Evolutionary conservation across 2,888 invertebrate genomes (phyloP).

Genomic region (Sesia bembeciformis): DNA sequence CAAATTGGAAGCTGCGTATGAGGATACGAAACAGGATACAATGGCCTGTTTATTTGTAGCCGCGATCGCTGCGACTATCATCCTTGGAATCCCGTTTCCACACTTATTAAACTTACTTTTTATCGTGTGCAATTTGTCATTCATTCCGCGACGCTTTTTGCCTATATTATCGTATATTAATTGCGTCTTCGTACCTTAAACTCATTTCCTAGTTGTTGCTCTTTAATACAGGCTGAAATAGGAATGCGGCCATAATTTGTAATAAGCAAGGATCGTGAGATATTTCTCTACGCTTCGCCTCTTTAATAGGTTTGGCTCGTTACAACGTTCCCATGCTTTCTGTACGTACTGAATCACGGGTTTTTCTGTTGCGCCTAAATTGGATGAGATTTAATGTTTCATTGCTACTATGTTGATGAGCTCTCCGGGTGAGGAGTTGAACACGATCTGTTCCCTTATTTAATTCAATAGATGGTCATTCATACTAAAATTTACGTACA

Average conservation of each 20-base stretch:
- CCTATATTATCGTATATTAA: constrained; percentile 53
- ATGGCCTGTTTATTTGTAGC: constrained; percentile 4
- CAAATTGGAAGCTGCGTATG: too few species aligned
- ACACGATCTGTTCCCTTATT: background rate
- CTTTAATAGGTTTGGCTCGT: constrained; percentile 62
- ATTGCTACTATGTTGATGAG: constrained; percentile 38
- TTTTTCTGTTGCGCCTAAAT: constrained; percentile 32
- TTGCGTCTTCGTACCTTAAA: constrained; percentile 25
- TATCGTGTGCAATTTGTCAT: constrained; percentile 50
- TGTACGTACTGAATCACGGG: constrained; percentile 20
- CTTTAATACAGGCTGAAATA: constrained; percentile 45
- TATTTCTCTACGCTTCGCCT: constrained; percentile 61
- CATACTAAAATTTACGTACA: too few species aligned
- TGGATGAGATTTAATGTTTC: constrained; percentile 43
- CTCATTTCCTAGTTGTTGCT: constrained; percentile 39
- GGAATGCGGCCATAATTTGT: constrained; percentile 73
- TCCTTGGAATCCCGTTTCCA: constrained; percentile 13
- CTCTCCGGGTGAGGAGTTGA: background rate
- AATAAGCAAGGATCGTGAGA: constrained; percentile 67
- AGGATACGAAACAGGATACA: background rate
- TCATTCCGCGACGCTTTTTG: constrained; percentile 45
- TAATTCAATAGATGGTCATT: background rate
- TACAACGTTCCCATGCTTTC: constrained; percentile 62
- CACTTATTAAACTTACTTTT: constrained; percentile 33
- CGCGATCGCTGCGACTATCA: constrained; percentile 9